These are phyloP conservation scores for Musca vetustissima DNA, from an alignment of 1,140 invertebrate species.

Conservation along the genomic window DNA sequence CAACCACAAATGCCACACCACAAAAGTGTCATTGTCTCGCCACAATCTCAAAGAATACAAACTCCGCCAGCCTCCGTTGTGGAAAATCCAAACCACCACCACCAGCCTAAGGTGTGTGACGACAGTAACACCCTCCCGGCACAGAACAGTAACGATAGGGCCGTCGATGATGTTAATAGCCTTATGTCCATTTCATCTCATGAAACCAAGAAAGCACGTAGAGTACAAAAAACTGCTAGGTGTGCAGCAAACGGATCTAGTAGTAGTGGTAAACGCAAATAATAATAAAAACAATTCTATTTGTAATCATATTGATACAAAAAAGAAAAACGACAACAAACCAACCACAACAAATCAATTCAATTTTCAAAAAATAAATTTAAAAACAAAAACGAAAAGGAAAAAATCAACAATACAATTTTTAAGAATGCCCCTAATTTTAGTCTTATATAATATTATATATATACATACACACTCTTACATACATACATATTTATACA, in stretches of 20 bases:
- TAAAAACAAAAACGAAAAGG: neutral
- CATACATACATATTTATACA: too few relatives aligned
- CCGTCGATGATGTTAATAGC: conserved; percentile 20
- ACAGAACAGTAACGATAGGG: conserved; percentile 1
- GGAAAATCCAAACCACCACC: neutral
- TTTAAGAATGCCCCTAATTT: conserved; percentile 21
- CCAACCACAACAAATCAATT: conserved; percentile 12
- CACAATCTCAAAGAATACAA: conserved; percentile 7
- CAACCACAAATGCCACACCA: conserved; percentile 34
- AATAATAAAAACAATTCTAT: too few relatives aligned
- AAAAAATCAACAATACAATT: conserved; percentile 32
- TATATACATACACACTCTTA: neutral
- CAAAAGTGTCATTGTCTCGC: conserved; percentile 49
- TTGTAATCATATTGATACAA: conserved; percentile 4
- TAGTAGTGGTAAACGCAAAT: conserved; percentile 54
- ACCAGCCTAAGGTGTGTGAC: too few relatives aligned
- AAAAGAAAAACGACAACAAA: neutral
- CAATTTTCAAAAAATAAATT: conserved; percentile 13
- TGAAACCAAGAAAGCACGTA: conserved; percentile 55
- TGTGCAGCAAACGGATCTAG: conserved; percentile 42
- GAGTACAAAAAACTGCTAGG: conserved; percentile 55
- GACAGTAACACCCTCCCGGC: conserved; percentile 15
- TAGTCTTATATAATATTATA: conserved; percentile 17
- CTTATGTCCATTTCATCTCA: conserved; percentile 28
- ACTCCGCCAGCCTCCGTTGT: neutral